A percentile compares a stretch with the other conserved stretches of the same genome.
These are phyloP conservation scores for Forbesichthys papilliferus DNA, from an alignment of 2,113 vertebrate species.

Conservation along the genomic window DNA sequence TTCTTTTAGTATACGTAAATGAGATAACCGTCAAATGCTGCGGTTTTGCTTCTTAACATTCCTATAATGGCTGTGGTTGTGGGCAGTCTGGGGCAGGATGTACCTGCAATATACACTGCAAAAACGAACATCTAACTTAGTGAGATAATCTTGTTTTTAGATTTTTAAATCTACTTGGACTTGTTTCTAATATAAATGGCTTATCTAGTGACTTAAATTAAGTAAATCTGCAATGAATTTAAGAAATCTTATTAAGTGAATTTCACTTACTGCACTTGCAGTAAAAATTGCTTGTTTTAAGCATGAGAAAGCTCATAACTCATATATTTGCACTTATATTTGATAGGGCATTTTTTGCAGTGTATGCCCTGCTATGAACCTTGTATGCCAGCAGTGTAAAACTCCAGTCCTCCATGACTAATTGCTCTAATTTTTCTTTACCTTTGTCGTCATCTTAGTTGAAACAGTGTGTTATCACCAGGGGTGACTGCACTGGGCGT, in stretches of 20 bases:
- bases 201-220: too few species aligned
- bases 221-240: too few species aligned
- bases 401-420: slow-evolving; percentile 10
- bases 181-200: too few species aligned
- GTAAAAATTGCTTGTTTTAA: too few species aligned
- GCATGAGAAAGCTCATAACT: too few species aligned
- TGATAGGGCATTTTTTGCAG: too few species aligned
- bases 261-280: too few species aligned
- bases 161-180: too few species aligned
- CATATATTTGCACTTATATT: too few species aligned
- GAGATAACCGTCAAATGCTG: background rate
- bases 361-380: background rate
- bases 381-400: background rate
- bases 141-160: too few species aligned
- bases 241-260: too few species aligned
- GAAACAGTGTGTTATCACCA: slow-evolving; percentile 13
- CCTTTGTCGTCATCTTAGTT: slow-evolving; percentile 28
- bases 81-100: background rate
- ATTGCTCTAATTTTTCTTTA: slow-evolving; percentile 33
- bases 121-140: too few species aligned
- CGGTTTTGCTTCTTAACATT: background rate
- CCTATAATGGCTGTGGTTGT: background rate
- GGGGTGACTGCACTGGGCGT: slow-evolving; percentile 37
- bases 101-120: background rate
- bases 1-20: background rate